phyloP scores from a whole-genome alignment of 2,888 invertebrate genomes.

The Drosophila buzzatii region DNA sequence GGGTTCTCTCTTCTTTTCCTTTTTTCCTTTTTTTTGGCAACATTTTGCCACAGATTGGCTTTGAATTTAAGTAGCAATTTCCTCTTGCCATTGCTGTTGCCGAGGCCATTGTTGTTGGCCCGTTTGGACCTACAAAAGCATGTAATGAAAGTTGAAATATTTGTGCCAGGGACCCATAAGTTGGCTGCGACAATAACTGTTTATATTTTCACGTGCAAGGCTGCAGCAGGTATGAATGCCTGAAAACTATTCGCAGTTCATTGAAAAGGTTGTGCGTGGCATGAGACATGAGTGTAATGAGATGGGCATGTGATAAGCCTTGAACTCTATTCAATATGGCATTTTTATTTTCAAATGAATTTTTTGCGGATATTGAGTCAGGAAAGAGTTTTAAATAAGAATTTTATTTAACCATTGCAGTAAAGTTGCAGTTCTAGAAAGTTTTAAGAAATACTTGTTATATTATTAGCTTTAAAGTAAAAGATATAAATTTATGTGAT shows the following conservation, averaged over 20 bases:
- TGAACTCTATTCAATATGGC: neutral
- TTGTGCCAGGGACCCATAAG: constrained; percentile 20
- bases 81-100: constrained; percentile 51
- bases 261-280: neutral
- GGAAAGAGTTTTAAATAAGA: too few relatives aligned
- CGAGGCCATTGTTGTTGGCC: constrained; percentile 18
- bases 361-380: too few relatives aligned
- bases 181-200: constrained; percentile 5
- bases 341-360: neutral
- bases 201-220: neutral
- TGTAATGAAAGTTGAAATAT: constrained; percentile 51
- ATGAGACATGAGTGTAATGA: neutral
- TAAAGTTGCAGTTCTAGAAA: too few relatives aligned
- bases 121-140: constrained; percentile 18
- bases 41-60: constrained; percentile 75
- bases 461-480: too few relatives aligned
- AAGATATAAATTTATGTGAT: too few relatives aligned
- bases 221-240: neutral
- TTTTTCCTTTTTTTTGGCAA: constrained; percentile 31
- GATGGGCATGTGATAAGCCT: neutral
- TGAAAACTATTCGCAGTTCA: neutral
- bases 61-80: constrained; percentile 79
- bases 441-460: too few relatives aligned
- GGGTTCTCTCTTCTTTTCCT: neutral
- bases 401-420: too few relatives aligned